Evolutionary conservation across 2,888 invertebrate species (phyloP).

Genomic region (Yponomeuta cagnagella): DNA sequence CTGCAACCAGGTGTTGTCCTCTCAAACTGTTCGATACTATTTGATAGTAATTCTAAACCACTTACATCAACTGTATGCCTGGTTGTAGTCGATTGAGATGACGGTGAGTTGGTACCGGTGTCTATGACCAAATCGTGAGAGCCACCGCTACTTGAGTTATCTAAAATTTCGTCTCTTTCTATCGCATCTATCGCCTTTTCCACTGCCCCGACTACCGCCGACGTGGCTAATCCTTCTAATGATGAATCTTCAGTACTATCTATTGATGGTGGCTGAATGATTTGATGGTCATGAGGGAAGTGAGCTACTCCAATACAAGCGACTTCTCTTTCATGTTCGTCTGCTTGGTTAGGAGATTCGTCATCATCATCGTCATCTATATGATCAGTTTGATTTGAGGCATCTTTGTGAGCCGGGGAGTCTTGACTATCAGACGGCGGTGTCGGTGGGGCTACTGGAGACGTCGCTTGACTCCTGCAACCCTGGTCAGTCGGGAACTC

Average conservation of each 20-base stretch:
- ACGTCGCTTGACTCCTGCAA: constrained; percentile 74
- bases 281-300: constrained; percentile 50
- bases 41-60: constrained; percentile 87
- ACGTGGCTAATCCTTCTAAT: constrained; percentile 46
- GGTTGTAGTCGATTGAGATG: constrained; percentile 27
- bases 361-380: constrained; percentile 83
- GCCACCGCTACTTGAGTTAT: constrained; percentile 58
- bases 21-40: constrained; percentile 88
- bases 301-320: constrained; percentile 69
- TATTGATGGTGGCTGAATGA: constrained; percentile 39
- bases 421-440: constrained; percentile 72
- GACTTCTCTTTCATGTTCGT: constrained; percentile 62
- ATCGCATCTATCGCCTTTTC: constrained; percentile 64
- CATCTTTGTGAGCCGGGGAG: constrained; percentile 82
- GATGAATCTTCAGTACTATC: constrained; percentile 64
- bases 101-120: constrained; percentile 50
- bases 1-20: constrained; percentile 57
- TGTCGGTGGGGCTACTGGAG: constrained; percentile 76
- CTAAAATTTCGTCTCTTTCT: constrained; percentile 55
- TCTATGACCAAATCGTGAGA: constrained; percentile 68
- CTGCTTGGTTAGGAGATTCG: constrained; percentile 66
- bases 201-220: constrained; percentile 49
- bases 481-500: constrained; percentile 58
- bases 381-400: constrained; percentile 89
- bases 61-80: constrained; percentile 80